Evolutionary conservation across 2,113 vertebrate species (phyloP).

Genomic region (Chauna torquata): DNA sequence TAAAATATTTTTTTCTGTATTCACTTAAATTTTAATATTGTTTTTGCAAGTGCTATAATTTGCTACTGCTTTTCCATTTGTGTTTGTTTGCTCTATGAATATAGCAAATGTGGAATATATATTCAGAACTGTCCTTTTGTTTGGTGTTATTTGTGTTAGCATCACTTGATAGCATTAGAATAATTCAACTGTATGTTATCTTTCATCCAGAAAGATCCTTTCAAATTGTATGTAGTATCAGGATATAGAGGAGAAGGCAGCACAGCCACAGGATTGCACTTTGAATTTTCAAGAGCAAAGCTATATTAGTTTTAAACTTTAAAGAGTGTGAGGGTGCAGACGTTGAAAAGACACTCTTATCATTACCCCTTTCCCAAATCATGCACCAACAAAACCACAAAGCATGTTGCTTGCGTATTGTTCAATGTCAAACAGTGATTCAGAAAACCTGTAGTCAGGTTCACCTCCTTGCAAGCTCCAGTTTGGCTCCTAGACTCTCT

Average conservation of each 20-base stretch:
- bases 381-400: background rate
- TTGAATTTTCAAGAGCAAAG: background rate
- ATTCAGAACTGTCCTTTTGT: slow-evolving; percentile 65
- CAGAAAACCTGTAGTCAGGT: background rate
- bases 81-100: slow-evolving; percentile 63
- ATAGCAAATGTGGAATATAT: slow-evolving; percentile 47
- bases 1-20: slow-evolving; percentile 81
- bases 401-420: background rate
- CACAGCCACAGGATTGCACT: background rate
- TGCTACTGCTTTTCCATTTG: slow-evolving; percentile 66
- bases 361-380: background rate
- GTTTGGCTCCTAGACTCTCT: background rate
- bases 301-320: background rate
- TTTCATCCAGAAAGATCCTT: slow-evolving; percentile 48
- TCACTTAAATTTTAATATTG: slow-evolving; percentile 81
- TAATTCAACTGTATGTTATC: slow-evolving; percentile 35
- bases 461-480: background rate
- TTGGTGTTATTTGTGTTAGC: slow-evolving; percentile 58
- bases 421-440: background rate
- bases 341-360: background rate
- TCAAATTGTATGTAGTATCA: background rate
- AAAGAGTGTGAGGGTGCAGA: background rate
- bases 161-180: slow-evolving; percentile 48
- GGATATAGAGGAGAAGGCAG: background rate
- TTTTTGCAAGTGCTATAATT: slow-evolving; percentile 71